phyloP scores from a whole-genome alignment of 2,797 vertebrate genomes.

The Lagocephalus sceleratus region DNA sequence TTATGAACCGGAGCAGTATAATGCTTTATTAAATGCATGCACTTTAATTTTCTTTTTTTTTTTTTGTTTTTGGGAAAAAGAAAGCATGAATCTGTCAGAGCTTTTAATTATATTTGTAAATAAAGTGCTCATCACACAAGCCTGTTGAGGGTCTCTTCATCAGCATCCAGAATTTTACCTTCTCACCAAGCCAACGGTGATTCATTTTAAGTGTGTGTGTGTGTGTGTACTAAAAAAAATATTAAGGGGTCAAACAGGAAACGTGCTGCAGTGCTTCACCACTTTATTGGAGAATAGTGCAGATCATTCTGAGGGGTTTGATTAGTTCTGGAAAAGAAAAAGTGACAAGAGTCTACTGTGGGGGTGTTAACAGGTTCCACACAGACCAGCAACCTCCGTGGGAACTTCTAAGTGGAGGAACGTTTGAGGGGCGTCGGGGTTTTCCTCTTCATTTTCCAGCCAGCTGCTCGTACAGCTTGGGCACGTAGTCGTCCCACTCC shows the following conservation, averaged over 20 bases:
- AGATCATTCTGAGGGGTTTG: not conserved
- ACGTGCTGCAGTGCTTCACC: constrained; percentile 2
- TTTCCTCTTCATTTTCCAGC: constrained; percentile 78
- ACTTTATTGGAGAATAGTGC: constrained; percentile 44
- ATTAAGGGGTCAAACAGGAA: not conserved
- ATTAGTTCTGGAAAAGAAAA: not conserved
- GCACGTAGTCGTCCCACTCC: constrained; percentile 94
- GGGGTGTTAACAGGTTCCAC: constrained; percentile 11
- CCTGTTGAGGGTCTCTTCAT: not conserved
- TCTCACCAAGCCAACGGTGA: too few relatives aligned
- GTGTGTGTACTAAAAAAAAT: too few relatives aligned
- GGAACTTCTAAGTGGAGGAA: constrained; percentile 7
- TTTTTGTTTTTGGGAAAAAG: constrained; percentile 85
- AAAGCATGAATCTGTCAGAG: constrained; percentile 97
- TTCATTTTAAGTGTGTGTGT: too few relatives aligned
- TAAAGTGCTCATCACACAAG: constrained; percentile 95
- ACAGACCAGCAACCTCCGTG: not conserved
- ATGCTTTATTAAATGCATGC: constrained; percentile 97
- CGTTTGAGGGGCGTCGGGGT: not conserved
- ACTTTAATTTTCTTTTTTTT: constrained; percentile 91
- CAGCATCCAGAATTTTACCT: not conserved
- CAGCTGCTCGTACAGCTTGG: constrained; percentile 92
- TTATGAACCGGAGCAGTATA: constrained; percentile 80
- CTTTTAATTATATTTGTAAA: constrained; percentile 99
- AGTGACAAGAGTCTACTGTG: not conserved